Evolutionary conservation across 2,888 invertebrate genomes (phyloP), one percentile per base, ranked within the genome.

Genomic region (Caenorhabditis macrosperma): DNA sequence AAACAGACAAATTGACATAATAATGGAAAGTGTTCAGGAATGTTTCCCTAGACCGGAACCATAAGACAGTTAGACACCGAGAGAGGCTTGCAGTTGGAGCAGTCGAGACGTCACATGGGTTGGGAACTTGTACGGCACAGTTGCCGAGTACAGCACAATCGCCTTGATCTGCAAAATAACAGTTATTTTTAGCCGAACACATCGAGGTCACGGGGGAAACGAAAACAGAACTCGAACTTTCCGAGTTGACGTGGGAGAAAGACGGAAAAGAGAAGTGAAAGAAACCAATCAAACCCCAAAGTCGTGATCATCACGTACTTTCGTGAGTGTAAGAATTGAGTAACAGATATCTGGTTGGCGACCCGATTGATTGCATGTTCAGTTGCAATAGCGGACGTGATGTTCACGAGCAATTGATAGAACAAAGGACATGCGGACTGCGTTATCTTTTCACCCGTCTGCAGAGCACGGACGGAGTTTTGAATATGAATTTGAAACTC

Each of bases 111-210:
- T 88, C 64, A 88, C 81, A 61, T 88, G 87, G 5, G 82, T 80
- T 15, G 89, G 88, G 79, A 89, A 88, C 30, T 87, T 86, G 83
- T 84, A 87, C 15, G 85, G 85, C n/a, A 89, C 85, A 69, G 83
- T 85, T 22, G 89, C 89, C 48, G 86, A 80, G 82, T 86, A 89
- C 57, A 88, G 76, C 22, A 89, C 82, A 59, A 89, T 81, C n/a
- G 88, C 87, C 48, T 87, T 85, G 44, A 88, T 84, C 85, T 85
- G 81, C 15, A 84, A 81, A 57, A 60, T 44, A 24, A 20, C 41
- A 6, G n/a, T 59, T 44, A 30, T 59, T 59, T 41, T 59, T 59
- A 41, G 33, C 9, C 15, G 33, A 35, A 33, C 55, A 20, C 26
- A 33, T 46, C 46, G 46, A 33, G 30, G 9, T 33, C 60, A 26